Evolutionary conservation across 1,140 invertebrate species (phyloP), one percentile per base, ranked within the genome.

Genomic region (Microplitis mediator): DNA sequence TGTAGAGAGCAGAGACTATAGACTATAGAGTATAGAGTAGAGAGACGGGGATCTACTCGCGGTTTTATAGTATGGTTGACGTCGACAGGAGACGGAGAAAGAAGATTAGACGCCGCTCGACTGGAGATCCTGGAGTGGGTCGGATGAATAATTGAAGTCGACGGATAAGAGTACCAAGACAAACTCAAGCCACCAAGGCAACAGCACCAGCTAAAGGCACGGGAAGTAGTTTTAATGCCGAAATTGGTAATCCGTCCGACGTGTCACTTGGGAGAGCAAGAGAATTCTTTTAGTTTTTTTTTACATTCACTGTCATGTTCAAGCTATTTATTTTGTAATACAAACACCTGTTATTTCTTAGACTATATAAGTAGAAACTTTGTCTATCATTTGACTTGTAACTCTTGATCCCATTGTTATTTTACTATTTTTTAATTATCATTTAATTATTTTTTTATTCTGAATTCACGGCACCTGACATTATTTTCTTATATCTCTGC

Each of bases 161-260:
- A 67, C 65, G 51, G 65, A 67, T 67, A 67, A 67, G 65, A 50
- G 65, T 52, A 67, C 51, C 65, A 67, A 67, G 65, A 54, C 65
- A 67, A 67, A 67, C 65, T 67, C 51, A 14, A 64, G 36, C 62
- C n/a, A 45, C 62, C 39, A 54, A 8, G 45, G 50, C 39, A 6
- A 45, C 39, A 45, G 39, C 39, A 9, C 11, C 6, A 45, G 52
- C 50, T 65, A 13, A 23, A 11, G 50, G 16, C 13, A 23, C 23
- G 23, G 23, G 9, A 67, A 67, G 65, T 67, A 54, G 65, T 67
- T 67, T 67, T 67, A 67, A 67, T 67, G 51, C 65, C 45, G 31
- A 67, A 67, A 67, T 67, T 67, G 65, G 45, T 67, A 67, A 67
- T 67, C 65, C 65, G 65, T 34, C 51, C 50, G 65, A 52, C 65